phyloP scores from a whole-genome alignment of 2,888 invertebrate genomes.

The Pseudococcus viburni region DNA sequence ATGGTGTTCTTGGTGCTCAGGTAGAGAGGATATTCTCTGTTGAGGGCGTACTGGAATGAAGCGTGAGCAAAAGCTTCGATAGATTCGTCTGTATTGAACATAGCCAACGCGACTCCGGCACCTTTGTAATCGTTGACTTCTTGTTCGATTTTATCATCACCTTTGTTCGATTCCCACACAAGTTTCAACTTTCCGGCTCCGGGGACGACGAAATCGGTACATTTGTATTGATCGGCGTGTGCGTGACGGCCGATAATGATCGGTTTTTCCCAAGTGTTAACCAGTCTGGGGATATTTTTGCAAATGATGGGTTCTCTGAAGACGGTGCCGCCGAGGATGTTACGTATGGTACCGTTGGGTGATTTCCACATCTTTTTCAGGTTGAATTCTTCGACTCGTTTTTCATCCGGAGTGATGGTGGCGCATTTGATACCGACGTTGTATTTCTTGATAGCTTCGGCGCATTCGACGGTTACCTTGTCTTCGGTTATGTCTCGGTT shows the following conservation, averaged over 20 bases:
- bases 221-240: conserved; percentile 96
- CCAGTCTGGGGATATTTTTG: conserved; percentile 94
- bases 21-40: conserved; percentile 89
- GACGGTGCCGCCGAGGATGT: conserved; percentile 87
- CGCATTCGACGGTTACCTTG: conserved; percentile 96
- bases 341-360: conserved; percentile 90
- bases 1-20: conserved; percentile 98
- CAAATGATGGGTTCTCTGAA: conserved; percentile 91
- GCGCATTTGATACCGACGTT: conserved; percentile 99
- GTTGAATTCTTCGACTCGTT: conserved; percentile 91
- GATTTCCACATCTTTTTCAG: conserved; percentile 93
- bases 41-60: conserved; percentile 91
- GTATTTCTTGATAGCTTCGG: conserved; percentile 95
- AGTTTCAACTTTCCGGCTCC: conserved; percentile 90
- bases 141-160: conserved; percentile 75
- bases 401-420: conserved; percentile 98
- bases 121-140: conserved; percentile 89
- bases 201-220: conserved; percentile 96
- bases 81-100: conserved; percentile 97
- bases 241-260: conserved; percentile 99
- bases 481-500: conserved; percentile 94
- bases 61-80: conserved; percentile 94
- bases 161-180: conserved; percentile 81
- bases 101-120: conserved; percentile 92
- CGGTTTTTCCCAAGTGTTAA: conserved; percentile 94